A percentile compares a stretch with the other conserved stretches of the same genome.
Evolutionary conservation across 1,140 invertebrate genomes (phyloP).

Genomic region (Drosophila sturtevanti): DNA sequence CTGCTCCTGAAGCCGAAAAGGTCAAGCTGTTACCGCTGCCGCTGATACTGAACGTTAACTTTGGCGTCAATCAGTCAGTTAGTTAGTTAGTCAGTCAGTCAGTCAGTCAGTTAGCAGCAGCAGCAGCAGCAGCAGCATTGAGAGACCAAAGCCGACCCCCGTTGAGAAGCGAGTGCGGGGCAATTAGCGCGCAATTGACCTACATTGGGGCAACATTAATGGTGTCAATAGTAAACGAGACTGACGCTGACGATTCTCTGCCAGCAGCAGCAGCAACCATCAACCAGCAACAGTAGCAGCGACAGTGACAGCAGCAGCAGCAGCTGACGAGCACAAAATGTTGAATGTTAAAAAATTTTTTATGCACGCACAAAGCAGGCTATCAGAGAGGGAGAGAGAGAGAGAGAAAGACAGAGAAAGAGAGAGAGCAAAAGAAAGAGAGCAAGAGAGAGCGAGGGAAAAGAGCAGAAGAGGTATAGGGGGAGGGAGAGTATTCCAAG

Average conservation of each 20-base stretch:
- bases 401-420: neutral
- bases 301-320: constrained; percentile 32
- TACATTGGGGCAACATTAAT: constrained; percentile 81
- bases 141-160: constrained; percentile 37
- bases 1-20: constrained; percentile 53
- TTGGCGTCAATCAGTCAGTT: constrained; percentile 39
- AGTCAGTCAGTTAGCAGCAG: constrained; percentile 46
- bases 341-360: constrained; percentile 46
- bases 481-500: constrained; percentile 24
- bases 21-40: constrained; percentile 50
- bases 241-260: constrained; percentile 54
- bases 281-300: constrained; percentile 16
- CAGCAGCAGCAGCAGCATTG: constrained; percentile 59
- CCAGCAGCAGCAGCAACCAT: constrained; percentile 18
- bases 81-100: constrained; percentile 18
- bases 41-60: neutral
- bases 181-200: constrained; percentile 81
- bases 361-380: constrained; percentile 41
- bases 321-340: constrained; percentile 47
- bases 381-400: neutral
- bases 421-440: neutral
- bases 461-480: neutral
- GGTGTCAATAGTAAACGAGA: constrained; percentile 81
- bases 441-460: neutral
- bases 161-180: constrained; percentile 70